Base-by-base conservation (phyloP, 2,888 invertebrate species). In the Mongoloraphidia duomilia region DNA sequence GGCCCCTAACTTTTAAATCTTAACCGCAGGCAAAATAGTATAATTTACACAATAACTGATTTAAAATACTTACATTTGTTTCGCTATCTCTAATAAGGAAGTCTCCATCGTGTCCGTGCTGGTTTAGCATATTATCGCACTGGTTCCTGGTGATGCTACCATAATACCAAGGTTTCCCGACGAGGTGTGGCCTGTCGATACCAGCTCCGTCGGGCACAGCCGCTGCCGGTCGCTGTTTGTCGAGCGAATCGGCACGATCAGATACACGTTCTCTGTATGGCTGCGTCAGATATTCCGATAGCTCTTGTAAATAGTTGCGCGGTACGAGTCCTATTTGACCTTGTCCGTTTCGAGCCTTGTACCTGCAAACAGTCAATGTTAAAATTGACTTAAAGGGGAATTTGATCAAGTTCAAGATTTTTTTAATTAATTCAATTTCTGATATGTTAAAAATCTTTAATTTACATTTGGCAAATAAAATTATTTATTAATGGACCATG, bases 11-110 rank as follows among this genome's bases (percentile, higher is more conserved):
- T n/a, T n/a, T n/a, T n/a, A n/a, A n/a, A n/a, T n/a, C n/a, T n/a
- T n/a, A n/a, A n/a, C 6, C 26, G 26, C n/a, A n/a, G 26, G 26
- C 26, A 26, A 26, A 26, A 26, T 26, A 26, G 26, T 6, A 26
- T 6, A 26, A 26, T 26, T 26, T 26, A 6, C 3, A 26, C 26
- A 26, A 6, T 26, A 26, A 26, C 26, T 26, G 6, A 35, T 34
- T 3, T 34, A 49, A 8, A 13, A 41, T 50, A 76, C 87, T 84
- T 69, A 96, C 97, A 73, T 96, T 97, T 61, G 97, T 96, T 78
- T 98, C 98, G 66, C 94, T 95, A 73, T 97, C 97, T 59, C 98
- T 76, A 62, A 99, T 94, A 64, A 99, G 83, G 76, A 94, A 99
- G 73, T 98, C 97, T 10, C 98, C 98, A 70, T 97, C 93, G 64